phyloP scores from a whole-genome alignment of 2,797 vertebrate genomes.

The Enteromius fasciolatus region DNA sequence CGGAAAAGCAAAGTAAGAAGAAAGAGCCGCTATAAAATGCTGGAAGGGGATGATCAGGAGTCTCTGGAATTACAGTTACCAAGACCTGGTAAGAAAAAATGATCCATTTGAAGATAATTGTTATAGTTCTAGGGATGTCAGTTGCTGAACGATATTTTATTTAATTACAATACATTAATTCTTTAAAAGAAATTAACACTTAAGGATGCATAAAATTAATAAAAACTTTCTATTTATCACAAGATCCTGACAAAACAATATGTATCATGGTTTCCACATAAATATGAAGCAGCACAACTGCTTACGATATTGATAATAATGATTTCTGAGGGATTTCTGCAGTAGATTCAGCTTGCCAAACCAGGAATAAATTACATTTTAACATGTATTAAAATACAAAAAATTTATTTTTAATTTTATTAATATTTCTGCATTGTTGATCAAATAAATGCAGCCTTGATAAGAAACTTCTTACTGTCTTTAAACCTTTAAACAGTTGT shows the following conservation, averaged over 20 bases:
- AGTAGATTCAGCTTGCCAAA: not conserved
- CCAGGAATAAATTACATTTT: not conserved
- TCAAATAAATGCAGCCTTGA: not conserved
- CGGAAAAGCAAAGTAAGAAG: conserved; percentile 90
- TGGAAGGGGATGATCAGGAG: conserved; percentile 92
- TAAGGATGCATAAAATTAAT: not conserved
- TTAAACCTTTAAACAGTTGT: not conserved
- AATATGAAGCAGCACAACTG: not conserved
- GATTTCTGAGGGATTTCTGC: not conserved
- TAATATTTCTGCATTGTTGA: not conserved
- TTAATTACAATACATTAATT: not conserved
- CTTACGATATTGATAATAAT: not conserved
- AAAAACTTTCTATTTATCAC: not conserved
- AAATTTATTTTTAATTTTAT: not conserved
- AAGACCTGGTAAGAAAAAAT: conserved; percentile 68
- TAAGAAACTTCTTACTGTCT: not conserved
- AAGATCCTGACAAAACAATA: not conserved
- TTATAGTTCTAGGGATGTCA: not conserved
- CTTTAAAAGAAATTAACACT: not conserved
- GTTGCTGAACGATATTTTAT: not conserved
- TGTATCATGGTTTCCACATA: not conserved
- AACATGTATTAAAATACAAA: not conserved
- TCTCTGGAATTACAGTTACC: conserved; percentile 87
- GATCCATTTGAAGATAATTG: not conserved
- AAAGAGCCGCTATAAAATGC: conserved; percentile 96